These are phyloP conservation scores for Pteruthius melanotis DNA, from an alignment of 2,113 vertebrate species.

Conservation along the genomic window DNA sequence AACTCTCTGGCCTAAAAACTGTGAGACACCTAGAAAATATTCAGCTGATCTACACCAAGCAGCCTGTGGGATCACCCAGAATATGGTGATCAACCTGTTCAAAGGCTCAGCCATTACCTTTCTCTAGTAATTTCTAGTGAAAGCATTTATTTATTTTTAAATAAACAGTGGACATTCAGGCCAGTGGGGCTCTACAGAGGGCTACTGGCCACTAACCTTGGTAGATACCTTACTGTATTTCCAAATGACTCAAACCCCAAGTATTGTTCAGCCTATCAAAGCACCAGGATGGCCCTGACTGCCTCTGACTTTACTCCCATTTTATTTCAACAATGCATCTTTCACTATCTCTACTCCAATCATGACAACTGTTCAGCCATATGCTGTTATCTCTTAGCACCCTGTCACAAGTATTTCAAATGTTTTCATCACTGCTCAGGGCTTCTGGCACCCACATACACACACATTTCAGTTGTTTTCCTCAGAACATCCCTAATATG, in stretches of 20 bases:
- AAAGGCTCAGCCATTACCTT: background rate
- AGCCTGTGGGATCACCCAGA: background rate
- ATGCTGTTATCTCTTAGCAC: constrained; percentile 1
- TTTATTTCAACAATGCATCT: background rate
- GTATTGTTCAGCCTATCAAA: background rate
- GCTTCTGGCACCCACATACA: background rate
- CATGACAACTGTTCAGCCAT: constrained; percentile 5
- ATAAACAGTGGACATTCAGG: background rate
- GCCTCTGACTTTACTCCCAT: background rate
- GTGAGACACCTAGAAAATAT: background rate
- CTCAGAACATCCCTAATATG: background rate
- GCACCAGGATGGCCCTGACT: background rate
- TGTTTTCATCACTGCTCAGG: background rate
- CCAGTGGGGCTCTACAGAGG: background rate
- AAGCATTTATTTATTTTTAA: background rate
- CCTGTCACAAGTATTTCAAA: background rate
- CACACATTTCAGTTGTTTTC: background rate
- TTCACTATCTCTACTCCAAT: background rate
- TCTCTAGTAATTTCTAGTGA: background rate
- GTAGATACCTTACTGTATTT: background rate
- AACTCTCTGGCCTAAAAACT: background rate
- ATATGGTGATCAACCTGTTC: background rate
- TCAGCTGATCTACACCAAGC: background rate
- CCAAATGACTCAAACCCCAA: background rate
- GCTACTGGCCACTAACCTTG: background rate